Evolutionary conservation across 2,113 vertebrate genomes (phyloP).

Genomic region (Psilopogon haemacephalus): DNA sequence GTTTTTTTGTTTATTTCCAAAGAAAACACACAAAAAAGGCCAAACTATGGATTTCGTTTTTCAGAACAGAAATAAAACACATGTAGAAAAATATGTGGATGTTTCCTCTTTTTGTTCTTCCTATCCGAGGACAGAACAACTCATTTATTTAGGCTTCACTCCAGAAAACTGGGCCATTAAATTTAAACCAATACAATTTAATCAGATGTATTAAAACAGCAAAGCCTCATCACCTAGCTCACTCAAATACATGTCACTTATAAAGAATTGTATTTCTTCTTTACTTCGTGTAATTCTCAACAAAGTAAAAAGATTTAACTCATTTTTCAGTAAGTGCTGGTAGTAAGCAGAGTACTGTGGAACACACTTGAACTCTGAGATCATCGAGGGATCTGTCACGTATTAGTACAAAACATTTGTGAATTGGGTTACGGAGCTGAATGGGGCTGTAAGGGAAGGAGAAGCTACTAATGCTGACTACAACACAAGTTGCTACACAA

Average conservation of each 20-base stretch:
- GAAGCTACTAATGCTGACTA: not conserved
- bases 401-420: too few species aligned
- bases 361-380: not conserved
- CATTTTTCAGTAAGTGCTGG: not conserved
- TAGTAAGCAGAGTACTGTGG: not conserved
- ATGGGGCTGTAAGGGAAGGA: not conserved
- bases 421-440: not conserved
- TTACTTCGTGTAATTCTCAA: not conserved
- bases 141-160: not conserved
- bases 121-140: not conserved
- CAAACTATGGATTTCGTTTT: not conserved
- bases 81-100: not conserved
- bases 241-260: not conserved
- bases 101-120: not conserved
- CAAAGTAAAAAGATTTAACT: not conserved
- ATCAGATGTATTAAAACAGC: not conserved
- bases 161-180: not conserved
- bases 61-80: not conserved
- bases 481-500: not conserved
- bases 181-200: not conserved
- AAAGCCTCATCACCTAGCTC: not conserved
- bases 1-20: not conserved
- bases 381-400: not conserved
- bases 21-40: not conserved
- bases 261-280: not conserved